phyloP scores from a whole-genome alignment of 37 sponge, comb jelly and placozoan genomes.

The Cliona cf. orientalis region DNA sequence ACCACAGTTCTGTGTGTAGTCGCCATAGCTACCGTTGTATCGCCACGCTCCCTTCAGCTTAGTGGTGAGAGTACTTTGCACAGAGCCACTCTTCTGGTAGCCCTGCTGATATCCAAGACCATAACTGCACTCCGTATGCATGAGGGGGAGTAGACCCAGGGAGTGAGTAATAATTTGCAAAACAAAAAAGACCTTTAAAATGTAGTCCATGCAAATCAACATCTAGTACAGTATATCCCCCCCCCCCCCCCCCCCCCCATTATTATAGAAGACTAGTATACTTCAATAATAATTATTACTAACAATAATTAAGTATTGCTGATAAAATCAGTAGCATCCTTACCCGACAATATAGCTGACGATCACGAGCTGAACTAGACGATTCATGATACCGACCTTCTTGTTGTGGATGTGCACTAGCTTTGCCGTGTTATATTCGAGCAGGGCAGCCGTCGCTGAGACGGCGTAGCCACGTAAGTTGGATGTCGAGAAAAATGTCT shows the following conservation, averaged over 20 bases:
- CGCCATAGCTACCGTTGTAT: slow-evolving; percentile 7
- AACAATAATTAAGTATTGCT: no score
- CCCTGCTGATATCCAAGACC: slow-evolving; percentile 71
- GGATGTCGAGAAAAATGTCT: no score
- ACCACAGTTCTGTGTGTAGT: slow-evolving; percentile 31
- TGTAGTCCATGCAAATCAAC: no score
- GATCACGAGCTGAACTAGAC: slow-evolving; percentile 81
- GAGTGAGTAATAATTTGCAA: no score
- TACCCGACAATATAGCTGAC: slow-evolving; percentile 76
- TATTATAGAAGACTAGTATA: no score
- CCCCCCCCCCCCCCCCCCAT: no score
- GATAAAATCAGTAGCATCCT: slow-evolving; percentile 29
- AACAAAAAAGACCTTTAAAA: no score
- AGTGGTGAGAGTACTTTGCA: slow-evolving; percentile 61
- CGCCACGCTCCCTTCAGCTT: slow-evolving; percentile 75
- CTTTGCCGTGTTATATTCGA: slow-evolving; percentile 92
- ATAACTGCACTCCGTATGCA: slow-evolving; percentile 66
- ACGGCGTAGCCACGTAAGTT: no score
- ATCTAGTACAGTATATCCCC: no score
- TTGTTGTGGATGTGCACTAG: slow-evolving; percentile 87
- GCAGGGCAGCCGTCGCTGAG: slow-evolving; percentile 18
- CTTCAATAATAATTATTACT: no score
- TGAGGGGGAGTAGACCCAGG: no score
- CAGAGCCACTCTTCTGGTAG: slow-evolving; percentile 61
- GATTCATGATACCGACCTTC: slow-evolving; percentile 82